Conservation (phyloP, 2,888 invertebrate genomes). For the Orthosia gracilis region DNA sequence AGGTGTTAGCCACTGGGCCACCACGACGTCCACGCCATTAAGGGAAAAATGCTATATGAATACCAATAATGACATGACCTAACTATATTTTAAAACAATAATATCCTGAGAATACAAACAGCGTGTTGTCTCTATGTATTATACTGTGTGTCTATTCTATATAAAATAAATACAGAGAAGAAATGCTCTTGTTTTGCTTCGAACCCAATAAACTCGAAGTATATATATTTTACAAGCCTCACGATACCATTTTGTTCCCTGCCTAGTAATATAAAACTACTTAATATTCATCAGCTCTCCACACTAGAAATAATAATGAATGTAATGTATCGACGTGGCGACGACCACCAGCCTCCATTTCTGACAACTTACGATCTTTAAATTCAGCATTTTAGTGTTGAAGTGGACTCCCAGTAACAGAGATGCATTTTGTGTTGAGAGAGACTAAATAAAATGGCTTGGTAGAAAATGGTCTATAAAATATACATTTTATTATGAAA, state of each 20-base stretch:
- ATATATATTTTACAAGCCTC: conserved; percentile 9
- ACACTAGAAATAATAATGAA: conserved; percentile 41
- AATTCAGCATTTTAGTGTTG: conserved; percentile 43
- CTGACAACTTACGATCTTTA: conserved; percentile 31
- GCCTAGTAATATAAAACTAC: conserved; percentile 4
- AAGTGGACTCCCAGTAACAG: conserved; percentile 5
- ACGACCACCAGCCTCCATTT: conserved; percentile 29
- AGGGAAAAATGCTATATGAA: too few relatives aligned
- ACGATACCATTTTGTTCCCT: conserved; percentile 1
- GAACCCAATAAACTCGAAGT: background rate
- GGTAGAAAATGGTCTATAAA: background rate
- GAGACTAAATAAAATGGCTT: conserved; percentile 12
- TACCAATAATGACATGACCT: too few relatives aligned
- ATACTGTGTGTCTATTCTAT: too few relatives aligned
- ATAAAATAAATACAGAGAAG: too few relatives aligned
- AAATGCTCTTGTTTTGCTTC: too few relatives aligned
- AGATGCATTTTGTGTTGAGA: conserved; percentile 37
- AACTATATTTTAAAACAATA: too few relatives aligned
- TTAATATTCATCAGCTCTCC: conserved; percentile 49
- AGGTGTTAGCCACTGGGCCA: too few relatives aligned
- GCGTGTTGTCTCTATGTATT: too few relatives aligned
- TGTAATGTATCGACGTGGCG: conserved; percentile 2
- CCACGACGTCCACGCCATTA: too few relatives aligned
- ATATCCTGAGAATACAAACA: too few relatives aligned
- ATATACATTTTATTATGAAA: background rate